Percentiles rank a stretch among this genome's conserved stretches.
These are phyloP conservation scores for Lepisosteus osseus DNA, from an alignment of 2,113 vertebrate genomes.

Conservation along the genomic window DNA sequence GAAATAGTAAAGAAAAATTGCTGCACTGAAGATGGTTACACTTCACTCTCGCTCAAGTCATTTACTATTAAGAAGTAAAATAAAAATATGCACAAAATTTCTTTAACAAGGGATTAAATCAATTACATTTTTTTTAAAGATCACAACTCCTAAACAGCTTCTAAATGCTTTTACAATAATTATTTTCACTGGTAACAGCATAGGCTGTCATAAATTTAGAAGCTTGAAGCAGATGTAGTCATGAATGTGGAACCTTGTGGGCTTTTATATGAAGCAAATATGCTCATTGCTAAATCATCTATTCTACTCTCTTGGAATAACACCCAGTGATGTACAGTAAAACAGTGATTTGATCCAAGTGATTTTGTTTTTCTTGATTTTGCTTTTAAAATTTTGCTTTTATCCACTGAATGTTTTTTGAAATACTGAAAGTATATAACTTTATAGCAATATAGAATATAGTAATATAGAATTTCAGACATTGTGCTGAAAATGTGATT, in stretches of 20 bases:
- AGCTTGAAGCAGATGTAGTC: constrained; percentile 23
- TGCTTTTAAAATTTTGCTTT: neutral
- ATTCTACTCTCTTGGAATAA: constrained; percentile 4
- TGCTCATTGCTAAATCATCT: constrained; percentile 21
- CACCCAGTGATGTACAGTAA: neutral
- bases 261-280: constrained; percentile 27
- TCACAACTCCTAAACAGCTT: constrained; percentile 24
- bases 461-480: too few species aligned
- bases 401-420: too few species aligned
- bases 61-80: neutral
- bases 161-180: constrained; percentile 11
- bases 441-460: too few species aligned
- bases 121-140: constrained; percentile 18
- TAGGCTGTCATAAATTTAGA: constrained; percentile 20
- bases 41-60: neutral
- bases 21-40: neutral
- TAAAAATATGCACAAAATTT: neutral
- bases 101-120: constrained; percentile 20
- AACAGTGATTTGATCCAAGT: constrained; percentile 2
- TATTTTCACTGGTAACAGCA: constrained; percentile 21
- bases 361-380: constrained; percentile 2
- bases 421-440: too few species aligned
- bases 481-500: too few species aligned
- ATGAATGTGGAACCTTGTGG: constrained; percentile 25
- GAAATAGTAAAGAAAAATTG: too few species aligned